Base-by-base conservation (phyloP, 92 coral and sea anemone genomes). In the Galaxea fascicularis region DNA sequence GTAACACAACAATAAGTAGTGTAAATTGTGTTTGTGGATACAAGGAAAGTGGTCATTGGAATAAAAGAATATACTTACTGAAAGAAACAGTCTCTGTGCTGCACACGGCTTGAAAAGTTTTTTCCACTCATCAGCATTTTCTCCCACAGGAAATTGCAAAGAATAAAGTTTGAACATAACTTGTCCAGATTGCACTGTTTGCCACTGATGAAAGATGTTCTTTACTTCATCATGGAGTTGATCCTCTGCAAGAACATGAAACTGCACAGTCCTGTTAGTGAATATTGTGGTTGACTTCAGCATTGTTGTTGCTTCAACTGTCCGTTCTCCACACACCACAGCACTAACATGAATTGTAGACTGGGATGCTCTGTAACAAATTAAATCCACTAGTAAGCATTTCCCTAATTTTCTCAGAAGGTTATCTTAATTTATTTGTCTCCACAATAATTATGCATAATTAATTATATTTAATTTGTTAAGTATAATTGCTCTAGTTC, bases 81-180 rank as follows among this genome's bases (percentile, higher is more conserved):
- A 83, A 21, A 97, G 90, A 86, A 97, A 97, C 17, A 97, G 65
- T 84, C 99, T 78, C 79, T 97, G 98, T 15, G 98, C 79, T 46
- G 99, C 98, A 88, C 99, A 97, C 17, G 95, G 94, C 79, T 97
- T 97, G 86, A 97, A 97, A 15, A 97, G 84, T 20, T 65, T 86
- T 66, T 95, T 97, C 99, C 99, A 97, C 28, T 82, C 92, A 24
- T 57, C 87, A 4, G 54, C 77, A 63, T 79, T 83, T 71, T 90
- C 89, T 18, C 92, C 95, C 57, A 68, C 20, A 17, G 99, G 98
- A 75, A 90, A 97, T 11, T 76, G 82, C 29, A 97, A 82, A 83
- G 89, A 86, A 65, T 97, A 92, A 4, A 95, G 67, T 83, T 93
- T 93, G 82, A 92, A 95, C 22, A 39, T 31, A 4, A 91, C 85